A percentile compares a stretch with the other conserved stretches of the same genome.
These are phyloP conservation scores for Gobio gobio DNA, from an alignment of 2,113 vertebrate genomes.

Conservation along the genomic window DNA sequence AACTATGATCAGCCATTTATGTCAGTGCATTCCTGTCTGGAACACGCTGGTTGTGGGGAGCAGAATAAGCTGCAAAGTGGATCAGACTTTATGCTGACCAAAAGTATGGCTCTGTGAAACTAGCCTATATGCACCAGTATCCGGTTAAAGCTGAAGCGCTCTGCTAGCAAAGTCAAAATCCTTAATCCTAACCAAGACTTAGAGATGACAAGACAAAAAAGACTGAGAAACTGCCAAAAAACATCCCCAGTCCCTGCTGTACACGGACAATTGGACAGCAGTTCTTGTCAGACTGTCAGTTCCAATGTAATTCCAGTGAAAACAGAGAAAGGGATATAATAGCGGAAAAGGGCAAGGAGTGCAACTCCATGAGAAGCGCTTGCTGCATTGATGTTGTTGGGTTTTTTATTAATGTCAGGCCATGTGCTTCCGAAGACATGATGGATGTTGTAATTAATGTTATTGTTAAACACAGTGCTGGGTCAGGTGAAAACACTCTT, in stretches of 20 bases:
- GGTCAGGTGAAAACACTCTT: not conserved
- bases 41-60: not conserved
- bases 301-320: not conserved
- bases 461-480: not conserved
- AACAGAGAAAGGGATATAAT: not conserved
- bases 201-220: conserved; percentile 7
- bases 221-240: not conserved
- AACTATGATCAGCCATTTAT: not conserved
- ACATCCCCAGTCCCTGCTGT: not conserved
- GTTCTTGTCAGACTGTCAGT: conserved; percentile 33
- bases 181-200: not conserved
- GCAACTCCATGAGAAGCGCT: not conserved
- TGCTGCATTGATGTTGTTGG: not conserved
- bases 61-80: not conserved
- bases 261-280: conserved; percentile 26
- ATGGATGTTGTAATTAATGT: not conserved
- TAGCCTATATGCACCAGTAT: conserved; percentile 2
- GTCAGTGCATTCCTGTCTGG: not conserved
- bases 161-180: conserved; percentile 3
- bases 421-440: conserved; percentile 6
- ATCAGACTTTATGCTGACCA: conserved; percentile 9
- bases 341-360: not conserved
- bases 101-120: not conserved
- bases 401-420: not conserved
- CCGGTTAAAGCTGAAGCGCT: not conserved